Conservation (phyloP, 2,113 vertebrate genomes). For the Lota lota region DNA sequence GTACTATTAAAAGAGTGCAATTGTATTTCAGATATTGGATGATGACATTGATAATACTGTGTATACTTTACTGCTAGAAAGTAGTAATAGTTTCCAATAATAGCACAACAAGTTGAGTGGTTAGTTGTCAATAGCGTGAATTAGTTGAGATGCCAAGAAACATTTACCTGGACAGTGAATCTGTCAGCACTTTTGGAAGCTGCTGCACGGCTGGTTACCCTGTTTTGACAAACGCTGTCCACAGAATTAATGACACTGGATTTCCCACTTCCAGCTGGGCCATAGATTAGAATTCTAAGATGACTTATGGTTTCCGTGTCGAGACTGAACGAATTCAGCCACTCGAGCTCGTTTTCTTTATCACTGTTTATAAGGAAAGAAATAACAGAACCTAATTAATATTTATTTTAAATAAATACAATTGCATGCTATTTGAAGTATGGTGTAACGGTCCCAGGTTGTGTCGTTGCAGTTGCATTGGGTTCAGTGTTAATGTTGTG, state of each 20-base stretch:
- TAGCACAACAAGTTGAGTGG: too few relatives aligned
- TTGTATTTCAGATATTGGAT: neutral
- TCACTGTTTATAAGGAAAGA: constrained; percentile 2
- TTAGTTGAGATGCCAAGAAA: neutral
- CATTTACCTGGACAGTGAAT: constrained; percentile 19
- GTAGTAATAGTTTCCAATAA: too few relatives aligned
- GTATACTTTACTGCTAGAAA: neutral
- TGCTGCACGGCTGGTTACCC: neutral
- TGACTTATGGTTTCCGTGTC: neutral
- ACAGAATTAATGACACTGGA: constrained; percentile 57
- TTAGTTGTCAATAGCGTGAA: too few relatives aligned
- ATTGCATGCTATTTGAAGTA: too few relatives aligned
- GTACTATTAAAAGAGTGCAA: constrained; percentile 24
- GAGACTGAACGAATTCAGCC: constrained; percentile 1
- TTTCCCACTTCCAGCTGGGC: constrained; percentile 31
- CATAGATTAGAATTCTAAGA: constrained; percentile 41
- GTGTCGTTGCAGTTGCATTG: too few relatives aligned
- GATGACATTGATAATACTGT: neutral
- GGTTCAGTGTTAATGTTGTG: too few relatives aligned
- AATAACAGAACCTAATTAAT: too few relatives aligned
- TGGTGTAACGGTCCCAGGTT: too few relatives aligned
- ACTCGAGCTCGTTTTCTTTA: neutral
- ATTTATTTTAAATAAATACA: too few relatives aligned
- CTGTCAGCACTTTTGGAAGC: neutral
- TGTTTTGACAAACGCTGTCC: constrained; percentile 15